Evolutionary conservation across 2,113 vertebrate species (phyloP), one percentile per base, ranked within the genome.

Genomic region (Menura novaehollandiae): DNA sequence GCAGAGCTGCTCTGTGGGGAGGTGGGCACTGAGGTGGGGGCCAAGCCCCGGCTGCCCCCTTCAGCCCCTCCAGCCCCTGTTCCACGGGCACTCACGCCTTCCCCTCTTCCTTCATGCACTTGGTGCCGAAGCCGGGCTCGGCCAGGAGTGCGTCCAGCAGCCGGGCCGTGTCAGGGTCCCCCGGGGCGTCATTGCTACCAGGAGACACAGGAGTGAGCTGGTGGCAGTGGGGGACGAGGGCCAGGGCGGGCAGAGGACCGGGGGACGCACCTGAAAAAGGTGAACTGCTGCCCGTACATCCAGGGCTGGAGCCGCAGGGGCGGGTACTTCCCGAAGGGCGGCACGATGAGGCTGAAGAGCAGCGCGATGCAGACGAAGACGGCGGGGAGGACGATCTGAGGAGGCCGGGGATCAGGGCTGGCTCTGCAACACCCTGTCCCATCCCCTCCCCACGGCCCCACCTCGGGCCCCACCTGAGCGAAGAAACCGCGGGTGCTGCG

Each of bases 221-320:
- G 35, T 0, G 30, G 33, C 43, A 5, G 6, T 2, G 7, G 7
- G 37, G 37, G 9, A 20, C 8, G 1, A 5, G 5, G 41, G 13
- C 6, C 46, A 18, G 1, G 28, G 32, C 4, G 47, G n/a, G 13
- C 60, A 9, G 6, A 33, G 26, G 21, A 53, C 6, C 11, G 71
- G 26, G 26, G 27, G 14, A 24, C 86, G 1, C 94, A 99, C 99
- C 99, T 99, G 97, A 99, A 98, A 94, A 99, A 99, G 63, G 98
- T 99, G 94, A 98, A 98, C 96, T 99, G 99, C 11, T 98, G 91
- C 14, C 98, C 98, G 0, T 99, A 99, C 98, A 99, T 98, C 97
- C 97, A 97, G 6, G 99, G 99, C 74, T 98, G 98, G 19, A 99
- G 98, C 71, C 87, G 82, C 59, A 99, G 98, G 0, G 98, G 63